Evolutionary conservation across 2,888 invertebrate genomes (phyloP).

Genomic region (Chesias legatella): DNA sequence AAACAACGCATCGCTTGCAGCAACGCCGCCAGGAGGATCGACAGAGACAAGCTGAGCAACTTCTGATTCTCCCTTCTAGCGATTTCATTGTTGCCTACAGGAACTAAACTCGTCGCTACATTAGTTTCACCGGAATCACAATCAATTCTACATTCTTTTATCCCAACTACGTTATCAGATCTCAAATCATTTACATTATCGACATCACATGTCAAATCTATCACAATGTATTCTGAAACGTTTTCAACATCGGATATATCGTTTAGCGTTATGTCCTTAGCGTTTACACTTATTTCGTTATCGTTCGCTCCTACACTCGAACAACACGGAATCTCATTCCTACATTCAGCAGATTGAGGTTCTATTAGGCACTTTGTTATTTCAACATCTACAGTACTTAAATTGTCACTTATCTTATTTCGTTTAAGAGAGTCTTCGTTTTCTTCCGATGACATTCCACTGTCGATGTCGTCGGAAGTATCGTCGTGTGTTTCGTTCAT

Average conservation of each 20-base stretch:
- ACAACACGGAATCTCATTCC: constrained; percentile 77
- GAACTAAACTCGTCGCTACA: constrained; percentile 66
- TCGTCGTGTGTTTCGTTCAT: constrained; percentile 19
- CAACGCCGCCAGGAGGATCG: constrained; percentile 81
- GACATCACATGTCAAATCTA: constrained; percentile 70
- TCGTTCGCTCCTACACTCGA: constrained; percentile 45
- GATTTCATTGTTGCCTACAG: constrained; percentile 67
- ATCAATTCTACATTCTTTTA: constrained; percentile 52
- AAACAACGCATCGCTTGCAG: constrained; percentile 83
- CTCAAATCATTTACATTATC: constrained; percentile 43
- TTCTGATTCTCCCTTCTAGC: constrained; percentile 70
- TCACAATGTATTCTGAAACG: constrained; percentile 64
- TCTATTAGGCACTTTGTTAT: constrained; percentile 71
- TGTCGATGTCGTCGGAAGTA: constrained; percentile 44
- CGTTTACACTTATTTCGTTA: constrained; percentile 52
- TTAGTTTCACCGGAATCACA: constrained; percentile 54
- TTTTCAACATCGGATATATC: constrained; percentile 32
- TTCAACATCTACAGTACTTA: background rate
- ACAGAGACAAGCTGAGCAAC: constrained; percentile 81
- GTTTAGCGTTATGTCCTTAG: constrained; percentile 38
- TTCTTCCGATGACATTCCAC: constrained; percentile 75
- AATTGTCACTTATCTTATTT: background rate
- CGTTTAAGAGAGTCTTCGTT: constrained; percentile 62
- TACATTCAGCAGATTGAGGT: constrained; percentile 53
- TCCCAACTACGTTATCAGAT: constrained; percentile 44